Percentiles rank a stretch among this genome's conserved stretches.
These are phyloP conservation scores for Equus przewalskii DNA, from an alignment of 2,113 vertebrate species.

Conservation along the genomic window DNA sequence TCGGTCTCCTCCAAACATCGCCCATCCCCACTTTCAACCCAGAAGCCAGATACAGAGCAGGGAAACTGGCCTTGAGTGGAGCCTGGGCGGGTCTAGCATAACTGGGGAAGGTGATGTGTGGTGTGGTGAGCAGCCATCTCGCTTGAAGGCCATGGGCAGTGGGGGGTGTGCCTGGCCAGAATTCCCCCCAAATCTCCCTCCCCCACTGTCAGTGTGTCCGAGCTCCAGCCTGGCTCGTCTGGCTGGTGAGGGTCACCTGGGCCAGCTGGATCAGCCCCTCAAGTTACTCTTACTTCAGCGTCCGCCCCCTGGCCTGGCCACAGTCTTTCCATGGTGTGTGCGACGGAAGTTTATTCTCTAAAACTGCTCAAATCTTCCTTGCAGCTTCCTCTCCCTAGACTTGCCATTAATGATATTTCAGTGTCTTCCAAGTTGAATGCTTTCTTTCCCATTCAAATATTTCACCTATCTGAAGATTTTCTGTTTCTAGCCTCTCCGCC, in stretches of 20 bases:
- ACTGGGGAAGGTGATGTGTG: not conserved
- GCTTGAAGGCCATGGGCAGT: not conserved
- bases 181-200: not conserved
- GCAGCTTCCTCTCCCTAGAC: not conserved
- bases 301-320: not conserved
- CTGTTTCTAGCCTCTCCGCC: not conserved
- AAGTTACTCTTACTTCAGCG: not conserved
- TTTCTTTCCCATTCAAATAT: not conserved
- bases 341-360: not conserved
- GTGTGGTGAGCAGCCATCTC: accelerated
- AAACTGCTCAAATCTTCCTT: not conserved
- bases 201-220: no score
- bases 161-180: not conserved
- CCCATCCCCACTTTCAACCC: not conserved
- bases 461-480: not conserved
- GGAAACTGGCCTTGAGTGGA: not conserved
- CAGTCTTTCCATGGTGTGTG: not conserved
- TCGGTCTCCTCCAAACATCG: not conserved
- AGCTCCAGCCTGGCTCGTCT: not conserved
- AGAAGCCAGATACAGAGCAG: not conserved
- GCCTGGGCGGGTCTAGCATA: no score
- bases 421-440: conserved; percentile 3
- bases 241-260: not conserved
- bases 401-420: not conserved
- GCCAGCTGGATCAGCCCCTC: not conserved